Conservation (phyloP, 2,888 invertebrate species). For the Aphodius sticticus region DNA sequence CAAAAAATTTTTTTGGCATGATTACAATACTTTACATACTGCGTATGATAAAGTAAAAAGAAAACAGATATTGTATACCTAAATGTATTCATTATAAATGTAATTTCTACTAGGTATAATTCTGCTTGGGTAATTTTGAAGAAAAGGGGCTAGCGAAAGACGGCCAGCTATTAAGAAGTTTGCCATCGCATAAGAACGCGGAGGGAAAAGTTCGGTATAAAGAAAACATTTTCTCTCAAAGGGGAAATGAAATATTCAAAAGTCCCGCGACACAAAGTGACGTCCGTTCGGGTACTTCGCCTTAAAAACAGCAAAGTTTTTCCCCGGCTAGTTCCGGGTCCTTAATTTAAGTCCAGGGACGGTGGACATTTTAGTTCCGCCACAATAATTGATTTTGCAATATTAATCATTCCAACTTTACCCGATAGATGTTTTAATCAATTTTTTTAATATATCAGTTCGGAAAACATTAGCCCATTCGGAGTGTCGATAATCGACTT, state of each 20-base stretch:
- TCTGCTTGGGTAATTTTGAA: background rate
- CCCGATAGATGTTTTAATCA: background rate
- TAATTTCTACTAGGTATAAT: background rate
- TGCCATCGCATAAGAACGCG: background rate
- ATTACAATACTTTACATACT: too few relatives aligned
- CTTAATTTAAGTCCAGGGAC: background rate
- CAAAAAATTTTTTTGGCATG: too few relatives aligned
- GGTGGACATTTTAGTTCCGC: background rate
- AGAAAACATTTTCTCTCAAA: background rate
- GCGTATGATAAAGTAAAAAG: too few relatives aligned
- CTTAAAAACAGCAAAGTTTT: background rate
- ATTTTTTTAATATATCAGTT: background rate
- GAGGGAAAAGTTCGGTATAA: background rate
- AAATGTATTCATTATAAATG: background rate
- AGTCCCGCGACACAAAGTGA: background rate
- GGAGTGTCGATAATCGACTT: background rate
- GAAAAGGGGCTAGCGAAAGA: background rate
- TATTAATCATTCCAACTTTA: background rate
- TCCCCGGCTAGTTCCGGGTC: background rate
- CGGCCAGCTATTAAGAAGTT: background rate
- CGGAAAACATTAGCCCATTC: background rate
- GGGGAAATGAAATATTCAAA: constrained; percentile 4
- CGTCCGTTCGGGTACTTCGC: background rate
- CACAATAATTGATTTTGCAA: background rate
- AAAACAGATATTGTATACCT: too few relatives aligned